Conservation (phyloP, 1,140 invertebrate genomes). For the Holotrichia oblita region DNA sequence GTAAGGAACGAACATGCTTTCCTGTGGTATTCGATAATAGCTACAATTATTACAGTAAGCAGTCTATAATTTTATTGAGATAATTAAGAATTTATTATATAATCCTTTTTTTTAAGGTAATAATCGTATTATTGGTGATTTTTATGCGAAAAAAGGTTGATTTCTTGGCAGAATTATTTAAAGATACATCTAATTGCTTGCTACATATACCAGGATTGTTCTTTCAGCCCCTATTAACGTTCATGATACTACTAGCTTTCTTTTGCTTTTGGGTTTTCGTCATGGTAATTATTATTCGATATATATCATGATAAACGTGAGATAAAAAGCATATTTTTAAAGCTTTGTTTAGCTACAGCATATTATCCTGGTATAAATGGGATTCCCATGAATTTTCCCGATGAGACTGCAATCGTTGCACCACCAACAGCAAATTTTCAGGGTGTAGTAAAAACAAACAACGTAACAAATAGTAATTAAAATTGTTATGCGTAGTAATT, state of each 20-base stretch:
- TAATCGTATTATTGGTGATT: conserved; percentile 78
- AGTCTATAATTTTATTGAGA: conserved; percentile 62
- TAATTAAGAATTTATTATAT: no score
- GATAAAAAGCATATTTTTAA: conserved; percentile 39
- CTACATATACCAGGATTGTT: conserved; percentile 85
- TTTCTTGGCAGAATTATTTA: conserved; percentile 83
- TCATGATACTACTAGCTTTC: conserved; percentile 79
- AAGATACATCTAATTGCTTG: conserved; percentile 87
- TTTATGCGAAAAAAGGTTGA: conserved; percentile 82
- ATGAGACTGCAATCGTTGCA: not conserved
- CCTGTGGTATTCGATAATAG: conserved; percentile 83
- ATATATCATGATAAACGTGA: no score
- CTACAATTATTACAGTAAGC: conserved; percentile 86
- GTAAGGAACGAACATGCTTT: conserved; percentile 88
- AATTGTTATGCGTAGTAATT: not conserved
- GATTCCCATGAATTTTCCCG: conserved; percentile 31
- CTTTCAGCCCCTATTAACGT: conserved; percentile 88
- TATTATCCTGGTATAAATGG: conserved; percentile 55
- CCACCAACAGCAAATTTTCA: not conserved
- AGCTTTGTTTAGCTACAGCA: conserved; percentile 70
- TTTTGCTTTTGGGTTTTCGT: conserved; percentile 87
- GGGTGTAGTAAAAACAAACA: not conserved
- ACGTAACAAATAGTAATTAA: conserved; percentile 2
- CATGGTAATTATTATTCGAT: conserved; percentile 67
- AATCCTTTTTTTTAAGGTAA: conserved; percentile 73